Evolutionary conservation across 2,888 invertebrate genomes (phyloP).

Genomic region (Aricia artaxerxes): DNA sequence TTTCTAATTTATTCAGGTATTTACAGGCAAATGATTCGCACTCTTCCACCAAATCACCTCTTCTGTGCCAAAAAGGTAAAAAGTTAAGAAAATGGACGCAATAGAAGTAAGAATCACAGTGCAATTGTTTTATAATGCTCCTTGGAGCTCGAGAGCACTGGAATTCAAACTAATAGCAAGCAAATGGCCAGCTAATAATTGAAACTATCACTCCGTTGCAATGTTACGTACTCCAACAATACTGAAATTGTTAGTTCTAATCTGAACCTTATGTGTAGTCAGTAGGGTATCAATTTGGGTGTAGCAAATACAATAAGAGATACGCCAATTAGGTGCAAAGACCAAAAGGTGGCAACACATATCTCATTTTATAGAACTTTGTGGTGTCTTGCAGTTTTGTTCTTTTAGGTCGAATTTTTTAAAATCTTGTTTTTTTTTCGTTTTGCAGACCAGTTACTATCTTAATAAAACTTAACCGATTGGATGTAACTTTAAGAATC

Average conservation of each 20-base stretch:
- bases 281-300: neutral
- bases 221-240: neutral
- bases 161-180: constrained; percentile 25
- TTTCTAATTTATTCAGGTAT: too few species aligned
- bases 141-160: neutral
- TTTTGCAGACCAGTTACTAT: too few species aligned
- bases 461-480: too few species aligned
- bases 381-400: neutral
- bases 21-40: too few species aligned
- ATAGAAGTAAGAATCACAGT: constrained; percentile 11
- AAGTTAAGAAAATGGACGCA: neutral
- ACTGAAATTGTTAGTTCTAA: neutral
- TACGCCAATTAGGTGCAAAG: constrained; percentile 13
- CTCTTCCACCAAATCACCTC: neutral
- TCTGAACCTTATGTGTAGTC: neutral
- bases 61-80: neutral
- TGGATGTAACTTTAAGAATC: neutral
- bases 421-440: neutral
- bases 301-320: neutral
- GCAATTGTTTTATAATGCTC: constrained; percentile 9
- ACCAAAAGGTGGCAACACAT: neutral
- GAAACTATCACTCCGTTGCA: constrained; percentile 21
- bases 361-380: neutral
- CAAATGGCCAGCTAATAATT: constrained; percentile 23
- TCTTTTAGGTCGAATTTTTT: neutral